phyloP scores from a whole-genome alignment of 1,140 invertebrate genomes.

The Drosophila pectinifera region DNA sequence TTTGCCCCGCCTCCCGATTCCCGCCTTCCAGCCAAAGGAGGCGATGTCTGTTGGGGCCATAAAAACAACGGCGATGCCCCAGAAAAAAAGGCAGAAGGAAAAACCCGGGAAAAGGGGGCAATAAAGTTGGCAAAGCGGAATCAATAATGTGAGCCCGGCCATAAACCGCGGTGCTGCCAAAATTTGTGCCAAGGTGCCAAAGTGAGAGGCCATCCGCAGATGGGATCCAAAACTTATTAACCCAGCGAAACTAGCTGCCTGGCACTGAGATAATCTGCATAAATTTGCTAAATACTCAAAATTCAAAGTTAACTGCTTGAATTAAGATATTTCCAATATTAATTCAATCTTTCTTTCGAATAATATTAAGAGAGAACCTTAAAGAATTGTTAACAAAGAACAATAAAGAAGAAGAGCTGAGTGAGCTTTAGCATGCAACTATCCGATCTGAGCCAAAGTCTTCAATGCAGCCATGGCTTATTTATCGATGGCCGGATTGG shows the following conservation, averaged over 20 bases:
- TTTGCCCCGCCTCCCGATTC: conserved; percentile 5
- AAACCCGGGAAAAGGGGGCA: conserved; percentile 20
- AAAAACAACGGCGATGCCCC: conserved; percentile 48
- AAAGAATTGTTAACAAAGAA: too few relatives aligned
- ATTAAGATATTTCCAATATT: too few relatives aligned
- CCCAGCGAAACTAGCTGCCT: conserved; percentile 44
- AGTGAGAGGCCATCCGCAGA: conserved; percentile 25
- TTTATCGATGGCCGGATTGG: conserved; percentile 1
- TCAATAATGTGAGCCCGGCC: conserved; percentile 41
- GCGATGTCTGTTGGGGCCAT: conserved; percentile 68
- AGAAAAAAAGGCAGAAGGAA: conserved; percentile 7
- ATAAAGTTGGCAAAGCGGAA: conserved; percentile 42
- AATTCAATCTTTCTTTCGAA: too few relatives aligned
- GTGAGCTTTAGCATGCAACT: too few relatives aligned
- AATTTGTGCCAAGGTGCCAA: conserved; percentile 56
- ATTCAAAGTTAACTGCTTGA: too few relatives aligned
- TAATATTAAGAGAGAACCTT: too few relatives aligned
- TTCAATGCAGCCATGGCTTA: background rate
- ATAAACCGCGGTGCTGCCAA: conserved; percentile 57
- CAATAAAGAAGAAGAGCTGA: too few relatives aligned
- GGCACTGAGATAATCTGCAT: conserved; percentile 49
- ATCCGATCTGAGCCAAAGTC: background rate
- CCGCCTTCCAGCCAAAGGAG: conserved; percentile 9
- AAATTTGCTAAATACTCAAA: too few relatives aligned
- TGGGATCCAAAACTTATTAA: conserved; percentile 65